A percentile compares a stretch with the other conserved stretches of the same genome.
Evolutionary conservation across 2,888 invertebrate genomes (phyloP).

Genomic region (Portevinia maculata): DNA sequence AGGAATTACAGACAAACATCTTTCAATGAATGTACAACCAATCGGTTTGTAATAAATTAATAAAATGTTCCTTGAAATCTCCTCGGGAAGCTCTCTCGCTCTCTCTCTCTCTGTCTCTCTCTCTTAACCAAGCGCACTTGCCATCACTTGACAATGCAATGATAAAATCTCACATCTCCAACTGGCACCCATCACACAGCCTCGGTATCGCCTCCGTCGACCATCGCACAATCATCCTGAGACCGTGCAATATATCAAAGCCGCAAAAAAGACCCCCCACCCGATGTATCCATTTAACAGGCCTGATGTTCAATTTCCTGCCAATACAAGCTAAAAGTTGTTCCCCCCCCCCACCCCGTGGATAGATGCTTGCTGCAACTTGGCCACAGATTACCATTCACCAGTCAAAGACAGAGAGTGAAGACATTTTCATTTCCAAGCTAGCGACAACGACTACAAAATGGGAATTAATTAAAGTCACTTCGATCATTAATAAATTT

Average conservation of each 20-base stretch:
- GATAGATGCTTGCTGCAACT: conserved; percentile 12
- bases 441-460: conserved; percentile 58
- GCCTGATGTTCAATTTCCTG: conserved; percentile 65
- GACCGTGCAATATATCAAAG: conserved; percentile 18
- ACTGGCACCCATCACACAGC: conserved; percentile 59
- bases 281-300: not conserved
- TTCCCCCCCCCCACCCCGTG: conserved; percentile 4
- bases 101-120: too few relatives aligned
- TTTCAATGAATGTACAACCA: conserved; percentile 58
- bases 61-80: conserved; percentile 50
- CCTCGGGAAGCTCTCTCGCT: not conserved
- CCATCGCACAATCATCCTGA: conserved; percentile 5
- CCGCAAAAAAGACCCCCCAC: conserved; percentile 4
- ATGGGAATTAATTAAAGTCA: conserved; percentile 76
- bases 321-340: conserved; percentile 39
- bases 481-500: conserved; percentile 77
- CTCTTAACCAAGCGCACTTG: conserved; percentile 23
- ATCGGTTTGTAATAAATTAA: conserved; percentile 71
- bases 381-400: conserved; percentile 4
- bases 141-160: conserved; percentile 37
- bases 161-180: conserved; percentile 64
- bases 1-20: conserved; percentile 36
- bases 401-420: conserved; percentile 52
- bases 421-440: conserved; percentile 72
- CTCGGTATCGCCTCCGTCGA: conserved; percentile 1